Percentiles rank a stretch among this genome's conserved stretches.
Evolutionary conservation across 2,113 vertebrate genomes (phyloP).

Genomic region (Percopsis transmontana): DNA sequence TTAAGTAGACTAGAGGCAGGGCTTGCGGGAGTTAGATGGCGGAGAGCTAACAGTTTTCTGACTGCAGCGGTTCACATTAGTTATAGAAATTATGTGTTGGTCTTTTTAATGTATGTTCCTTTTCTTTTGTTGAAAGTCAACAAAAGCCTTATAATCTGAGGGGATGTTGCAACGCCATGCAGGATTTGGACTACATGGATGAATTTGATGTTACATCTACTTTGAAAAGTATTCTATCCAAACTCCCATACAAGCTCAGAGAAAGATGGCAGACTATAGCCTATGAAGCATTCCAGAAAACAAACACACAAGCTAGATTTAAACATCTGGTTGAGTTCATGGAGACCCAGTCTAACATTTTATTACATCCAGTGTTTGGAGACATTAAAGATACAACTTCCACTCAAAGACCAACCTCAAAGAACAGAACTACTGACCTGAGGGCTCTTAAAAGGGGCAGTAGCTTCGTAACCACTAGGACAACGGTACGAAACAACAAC

Average conservation of each 20-base stretch:
- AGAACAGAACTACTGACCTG: neutral
- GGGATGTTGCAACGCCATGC: neutral
- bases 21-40: no score
- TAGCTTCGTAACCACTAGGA: neutral
- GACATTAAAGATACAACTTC: neutral
- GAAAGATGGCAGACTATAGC: neutral
- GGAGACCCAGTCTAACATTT: neutral
- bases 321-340: neutral
- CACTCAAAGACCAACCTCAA: neutral
- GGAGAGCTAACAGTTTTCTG: no score
- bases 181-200: neutral
- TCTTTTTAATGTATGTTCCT: no score
- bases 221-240: neutral
- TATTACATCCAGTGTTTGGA: slow-evolving; percentile 4
- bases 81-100: no score
- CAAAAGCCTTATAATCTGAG: no score
- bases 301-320: neutral
- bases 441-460: neutral
- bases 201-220: neutral
- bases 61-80: no score
- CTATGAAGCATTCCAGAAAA: neutral
- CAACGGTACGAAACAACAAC: neutral
- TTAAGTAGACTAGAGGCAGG: no score
- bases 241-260: neutral
- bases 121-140: no score